A percentile compares a stretch with the other conserved stretches of the same genome.
These are phyloP conservation scores for Drosophila paramelanica DNA, from an alignment of 2,888 invertebrate genomes.

Conservation along the genomic window DNA sequence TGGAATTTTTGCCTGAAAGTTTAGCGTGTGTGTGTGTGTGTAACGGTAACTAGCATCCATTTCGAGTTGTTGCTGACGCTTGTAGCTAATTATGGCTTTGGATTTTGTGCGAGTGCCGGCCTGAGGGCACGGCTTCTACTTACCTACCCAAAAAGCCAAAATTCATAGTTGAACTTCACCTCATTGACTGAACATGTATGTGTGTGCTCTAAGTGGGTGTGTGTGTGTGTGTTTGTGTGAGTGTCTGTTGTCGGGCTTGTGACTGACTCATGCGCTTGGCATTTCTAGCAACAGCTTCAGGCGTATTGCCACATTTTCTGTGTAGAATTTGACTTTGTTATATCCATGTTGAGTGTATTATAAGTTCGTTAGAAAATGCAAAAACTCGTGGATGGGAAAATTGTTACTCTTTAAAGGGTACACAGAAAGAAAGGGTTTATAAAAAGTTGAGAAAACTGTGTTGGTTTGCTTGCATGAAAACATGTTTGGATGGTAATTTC, in stretches of 20 bases:
- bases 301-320: constrained; percentile 33
- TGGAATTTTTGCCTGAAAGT: constrained; percentile 73
- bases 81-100: constrained; percentile 62
- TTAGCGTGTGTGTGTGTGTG: constrained; percentile 52
- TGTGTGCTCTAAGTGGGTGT: constrained; percentile 6
- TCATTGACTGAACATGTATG: constrained; percentile 41
- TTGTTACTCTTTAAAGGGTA: background rate
- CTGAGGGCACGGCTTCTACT: constrained; percentile 61
- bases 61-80: constrained; percentile 46
- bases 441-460: too few species aligned
- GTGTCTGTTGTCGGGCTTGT: constrained; percentile 5
- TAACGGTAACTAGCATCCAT: constrained; percentile 49
- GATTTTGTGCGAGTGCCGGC: constrained; percentile 32
- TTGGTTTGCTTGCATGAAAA: background rate
- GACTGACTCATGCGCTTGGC: constrained; percentile 58
- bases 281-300: constrained; percentile 40
- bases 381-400: background rate
- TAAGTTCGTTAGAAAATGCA: background rate
- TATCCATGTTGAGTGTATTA: constrained; percentile 1
- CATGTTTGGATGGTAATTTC: background rate
- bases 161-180: constrained; percentile 73
- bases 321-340: background rate
- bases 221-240: constrained; percentile 15
- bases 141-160: constrained; percentile 40
- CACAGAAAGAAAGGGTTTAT: background rate